A percentile compares a stretch with the other conserved stretches of the same genome.
phyloP scores from a whole-genome alignment of 2,888 invertebrate species.

The Cheilosia urbana region DNA sequence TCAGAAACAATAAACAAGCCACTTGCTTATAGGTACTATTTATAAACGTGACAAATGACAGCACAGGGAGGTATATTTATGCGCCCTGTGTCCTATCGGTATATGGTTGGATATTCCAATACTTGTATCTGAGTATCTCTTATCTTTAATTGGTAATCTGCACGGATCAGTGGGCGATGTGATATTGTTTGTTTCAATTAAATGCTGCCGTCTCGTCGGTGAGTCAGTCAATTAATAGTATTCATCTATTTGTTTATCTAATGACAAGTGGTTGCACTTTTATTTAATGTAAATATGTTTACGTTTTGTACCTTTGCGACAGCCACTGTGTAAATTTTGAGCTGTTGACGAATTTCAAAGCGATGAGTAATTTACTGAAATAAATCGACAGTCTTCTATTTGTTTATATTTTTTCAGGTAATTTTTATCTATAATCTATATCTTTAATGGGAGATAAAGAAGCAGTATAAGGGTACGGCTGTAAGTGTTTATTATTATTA shows the following conservation, averaged over 20 bases:
- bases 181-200: slow-evolving; percentile 46
- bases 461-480: background rate
- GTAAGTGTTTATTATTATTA: background rate
- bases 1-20: slow-evolving; percentile 32
- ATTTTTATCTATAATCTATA: slow-evolving; percentile 17
- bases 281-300: slow-evolving; percentile 9
- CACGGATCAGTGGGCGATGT: slow-evolving; percentile 14
- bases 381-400: background rate
- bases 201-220: background rate
- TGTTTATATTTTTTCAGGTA: background rate
- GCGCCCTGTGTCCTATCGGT: too few relatives aligned
- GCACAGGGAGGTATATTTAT: too few relatives aligned
- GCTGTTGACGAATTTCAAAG: background rate
- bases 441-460: background rate
- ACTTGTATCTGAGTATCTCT: background rate
- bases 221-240: slow-evolving; percentile 47
- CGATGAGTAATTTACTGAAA: slow-evolving; percentile 23
- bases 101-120: too few relatives aligned
- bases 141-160: slow-evolving; percentile 36
- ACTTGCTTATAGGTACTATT: slow-evolving; percentile 13
- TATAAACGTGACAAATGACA: slow-evolving; percentile 9
- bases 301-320: background rate
- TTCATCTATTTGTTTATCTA: slow-evolving; percentile 34
- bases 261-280: slow-evolving; percentile 40
- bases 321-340: slow-evolving; percentile 33